Percentiles rank a stretch among this genome's conserved stretches.
These are phyloP conservation scores for Spatula versicolor DNA, from an alignment of 2,797 vertebrate genomes.

Conservation along the genomic window DNA sequence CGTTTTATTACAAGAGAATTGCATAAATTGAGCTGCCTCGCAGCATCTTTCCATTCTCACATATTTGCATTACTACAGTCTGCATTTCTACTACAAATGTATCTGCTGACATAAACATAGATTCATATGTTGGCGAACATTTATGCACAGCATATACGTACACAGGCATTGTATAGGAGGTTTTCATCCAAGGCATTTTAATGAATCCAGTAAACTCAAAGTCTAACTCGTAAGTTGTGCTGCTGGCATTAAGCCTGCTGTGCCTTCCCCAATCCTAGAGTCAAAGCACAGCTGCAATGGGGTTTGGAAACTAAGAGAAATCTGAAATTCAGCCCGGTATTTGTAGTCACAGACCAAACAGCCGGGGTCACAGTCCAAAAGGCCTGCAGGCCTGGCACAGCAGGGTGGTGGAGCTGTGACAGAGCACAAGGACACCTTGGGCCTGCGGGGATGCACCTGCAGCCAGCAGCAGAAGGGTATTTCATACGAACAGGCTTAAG, in stretches of 20 bases:
- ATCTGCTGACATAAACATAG: not conserved
- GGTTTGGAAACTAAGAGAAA: not conserved
- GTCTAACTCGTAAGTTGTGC: not conserved
- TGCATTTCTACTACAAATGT: not conserved
- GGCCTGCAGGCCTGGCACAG: not conserved
- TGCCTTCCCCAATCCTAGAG: not conserved
- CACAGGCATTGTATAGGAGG: not conserved
- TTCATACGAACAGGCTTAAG: not conserved
- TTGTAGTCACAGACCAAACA: not conserved
- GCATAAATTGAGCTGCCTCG: not conserved
- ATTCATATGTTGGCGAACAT: not conserved
- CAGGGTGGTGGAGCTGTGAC: accelerated
- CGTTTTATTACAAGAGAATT: not conserved
- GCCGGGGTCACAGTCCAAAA: not conserved
- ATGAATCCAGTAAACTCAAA: not conserved
- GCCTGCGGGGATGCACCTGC: accelerated
- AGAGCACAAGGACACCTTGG: accelerated
- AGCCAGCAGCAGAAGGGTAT: not conserved
- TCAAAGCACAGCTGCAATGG: not conserved
- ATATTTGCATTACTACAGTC: not conserved
- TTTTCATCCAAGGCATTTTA: not conserved
- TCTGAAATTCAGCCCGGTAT: not conserved
- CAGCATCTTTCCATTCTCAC: not conserved
- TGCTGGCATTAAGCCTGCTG: not conserved
- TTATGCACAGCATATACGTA: not conserved